Base-by-base conservation (phyloP, 2,888 invertebrate genomes). In the Morpho deidamia region DNA sequence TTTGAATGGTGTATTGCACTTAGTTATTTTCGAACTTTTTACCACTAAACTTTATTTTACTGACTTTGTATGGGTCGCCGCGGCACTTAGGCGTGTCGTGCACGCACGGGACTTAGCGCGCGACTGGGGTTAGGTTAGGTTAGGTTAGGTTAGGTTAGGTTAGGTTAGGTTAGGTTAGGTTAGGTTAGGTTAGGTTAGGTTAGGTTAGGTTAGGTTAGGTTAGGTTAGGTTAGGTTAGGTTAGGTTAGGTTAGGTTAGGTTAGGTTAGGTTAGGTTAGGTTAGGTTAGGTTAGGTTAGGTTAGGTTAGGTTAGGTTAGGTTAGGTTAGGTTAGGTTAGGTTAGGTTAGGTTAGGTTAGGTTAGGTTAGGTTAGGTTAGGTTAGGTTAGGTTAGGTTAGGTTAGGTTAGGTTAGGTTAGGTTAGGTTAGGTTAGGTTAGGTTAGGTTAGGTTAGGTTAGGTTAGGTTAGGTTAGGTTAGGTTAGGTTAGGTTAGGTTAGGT, bases 81-180 rank as follows among this genome's bases (percentile, higher is more conserved):
- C n/a, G n/a, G n/a, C n/a, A n/a, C n/a, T n/a, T n/a, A n/a, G n/a
- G n/a, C n/a, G n/a, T n/a, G n/a, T n/a, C n/a, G n/a, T n/a, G n/a
- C n/a, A n/a, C n/a, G n/a, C 14, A 14, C 14, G 14, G 14, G 14
- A 14, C 14, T 14, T 14, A 14, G 14, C 14, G 14, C 14, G 14
- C 14, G 14, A 14, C 14, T 14, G 14, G 14, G 14, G 32, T 33
- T 32, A 23, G 23, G 23, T 43, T 14, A 14, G 14, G 14, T 14
- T 1, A 14, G 14, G 14, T 14, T 14, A 14, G 14, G 14, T 14
- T 14, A 23, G 56, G 56, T 52, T 56, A 54, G 55, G 56, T 56
- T 57, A 56, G 52, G 59, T 55, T 55, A 56, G 55, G 59, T 60
- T 57, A 57, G 60, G 56, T 60, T 58, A 55, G 55, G 55, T 60